phyloP scores from a whole-genome alignment of 2,113 vertebrate genomes.

The Dromas ardeola region DNA sequence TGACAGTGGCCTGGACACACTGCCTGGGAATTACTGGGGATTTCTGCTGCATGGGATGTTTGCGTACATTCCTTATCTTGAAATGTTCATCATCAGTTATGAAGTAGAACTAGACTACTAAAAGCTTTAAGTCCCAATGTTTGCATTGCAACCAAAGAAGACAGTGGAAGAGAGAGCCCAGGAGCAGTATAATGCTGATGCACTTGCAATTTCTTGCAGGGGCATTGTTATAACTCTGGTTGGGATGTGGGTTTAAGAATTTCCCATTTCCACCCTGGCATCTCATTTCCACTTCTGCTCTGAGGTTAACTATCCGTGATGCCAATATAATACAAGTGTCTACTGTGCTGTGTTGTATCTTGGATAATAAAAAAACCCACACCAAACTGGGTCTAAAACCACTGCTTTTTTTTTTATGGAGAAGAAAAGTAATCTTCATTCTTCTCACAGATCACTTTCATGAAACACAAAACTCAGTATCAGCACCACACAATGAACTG shows the following conservation, averaged over 20 bases:
- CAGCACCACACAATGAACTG: not conserved
- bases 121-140: not conserved
- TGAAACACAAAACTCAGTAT: not conserved
- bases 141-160: not conserved
- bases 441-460: not conserved
- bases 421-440: not conserved
- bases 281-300: not conserved
- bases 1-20: not conserved
- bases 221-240: not conserved
- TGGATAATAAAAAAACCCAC: not conserved
- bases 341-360: not conserved
- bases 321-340: not conserved
- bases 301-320: not conserved
- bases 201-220: not conserved
- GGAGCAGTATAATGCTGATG: not conserved
- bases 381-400: not conserved
- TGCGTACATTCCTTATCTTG: not conserved
- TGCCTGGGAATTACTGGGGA: not conserved
- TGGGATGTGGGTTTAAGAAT: not conserved
- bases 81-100: not conserved
- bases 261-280: not conserved
- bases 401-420: not conserved
- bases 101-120: not conserved
- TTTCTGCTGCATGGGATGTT: not conserved
- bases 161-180: not conserved